phyloP scores from a whole-genome alignment of 2,888 invertebrate genomes.

The Geotrupes spiniger region DNA sequence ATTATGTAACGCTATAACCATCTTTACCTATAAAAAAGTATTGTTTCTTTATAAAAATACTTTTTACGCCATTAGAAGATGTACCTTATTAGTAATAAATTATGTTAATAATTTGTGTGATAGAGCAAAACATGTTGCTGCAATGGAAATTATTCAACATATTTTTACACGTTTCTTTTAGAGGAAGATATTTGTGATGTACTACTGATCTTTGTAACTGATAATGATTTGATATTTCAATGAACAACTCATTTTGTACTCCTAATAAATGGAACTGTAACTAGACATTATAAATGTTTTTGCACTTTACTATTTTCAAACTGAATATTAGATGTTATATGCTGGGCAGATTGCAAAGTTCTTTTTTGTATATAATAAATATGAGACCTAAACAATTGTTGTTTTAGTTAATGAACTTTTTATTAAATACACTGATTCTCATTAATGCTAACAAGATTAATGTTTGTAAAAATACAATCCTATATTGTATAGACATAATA shows the following conservation, averaged over 20 bases:
- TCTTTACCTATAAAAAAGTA: slow-evolving; percentile 23
- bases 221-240: slow-evolving; percentile 18
- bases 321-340: slow-evolving; percentile 21
- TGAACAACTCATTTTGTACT: slow-evolving; percentile 21
- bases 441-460: too few relatives aligned
- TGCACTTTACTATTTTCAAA: slow-evolving; percentile 25
- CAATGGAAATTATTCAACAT: slow-evolving; percentile 17
- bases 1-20: slow-evolving; percentile 13
- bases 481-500: too few relatives aligned
- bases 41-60: slow-evolving; percentile 19
- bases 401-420: slow-evolving; percentile 5
- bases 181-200: slow-evolving; percentile 19
- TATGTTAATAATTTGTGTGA: slow-evolving; percentile 15
- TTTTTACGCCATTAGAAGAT: slow-evolving; percentile 22
- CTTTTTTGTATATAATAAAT: slow-evolving; percentile 35
- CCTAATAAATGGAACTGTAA: slow-evolving; percentile 13
- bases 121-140: slow-evolving; percentile 10
- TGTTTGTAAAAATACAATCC: background rate
- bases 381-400: slow-evolving; percentile 30
- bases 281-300: slow-evolving; percentile 19
- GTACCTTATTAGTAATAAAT: slow-evolving; percentile 21
- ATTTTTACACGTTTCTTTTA: slow-evolving; percentile 14
- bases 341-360: slow-evolving; percentile 27
- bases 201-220: slow-evolving; percentile 18
- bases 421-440: too few relatives aligned